These are phyloP conservation scores for Caenorhabditis uteleia DNA, from an alignment of 2,888 invertebrate genomes.

Conservation along the genomic window DNA sequence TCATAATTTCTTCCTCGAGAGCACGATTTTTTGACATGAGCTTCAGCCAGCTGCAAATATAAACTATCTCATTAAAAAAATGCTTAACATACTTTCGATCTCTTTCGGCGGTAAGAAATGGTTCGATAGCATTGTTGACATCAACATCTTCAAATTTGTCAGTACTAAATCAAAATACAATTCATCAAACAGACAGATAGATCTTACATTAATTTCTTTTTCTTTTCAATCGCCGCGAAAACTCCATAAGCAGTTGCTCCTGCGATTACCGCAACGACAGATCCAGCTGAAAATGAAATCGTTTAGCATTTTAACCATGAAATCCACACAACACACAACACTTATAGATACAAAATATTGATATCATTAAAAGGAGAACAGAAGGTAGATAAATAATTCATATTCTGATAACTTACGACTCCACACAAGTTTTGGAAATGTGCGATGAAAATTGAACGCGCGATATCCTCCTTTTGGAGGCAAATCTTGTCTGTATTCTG, in stretches of 20 bases:
- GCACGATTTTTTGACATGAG: slow-evolving; percentile 70
- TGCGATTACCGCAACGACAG: slow-evolving; percentile 47
- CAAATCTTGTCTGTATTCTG: slow-evolving; percentile 79
- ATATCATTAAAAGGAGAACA: neutral
- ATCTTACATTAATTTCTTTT: slow-evolving; percentile 38
- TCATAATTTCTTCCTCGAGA: slow-evolving; percentile 72
- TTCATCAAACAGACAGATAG: neutral
- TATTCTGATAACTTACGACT: slow-evolving; percentile 56
- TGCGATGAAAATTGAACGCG: slow-evolving; percentile 75
- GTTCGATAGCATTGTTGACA: slow-evolving; percentile 64
- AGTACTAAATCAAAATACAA: slow-evolving; percentile 45
- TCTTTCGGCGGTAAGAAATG: slow-evolving; percentile 67
- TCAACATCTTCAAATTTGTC: slow-evolving; percentile 67
- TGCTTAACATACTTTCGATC: slow-evolving; percentile 58
- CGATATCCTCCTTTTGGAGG: slow-evolving; percentile 90
- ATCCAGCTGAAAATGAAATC: slow-evolving; percentile 45
- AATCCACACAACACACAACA: too few relatives aligned
- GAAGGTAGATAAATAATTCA: neutral
- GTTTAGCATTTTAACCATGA: slow-evolving; percentile 2
- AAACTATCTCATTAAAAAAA: neutral
- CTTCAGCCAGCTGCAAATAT: slow-evolving; percentile 61
- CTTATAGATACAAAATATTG: neutral
- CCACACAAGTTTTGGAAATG: slow-evolving; percentile 66
- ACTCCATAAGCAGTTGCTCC: slow-evolving; percentile 53
- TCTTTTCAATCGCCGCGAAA: slow-evolving; percentile 43